Percentiles rank a stretch among this genome's conserved stretches.
Conservation (phyloP, 2,797 vertebrate genomes). For the Ispidina lecontei region DNA sequence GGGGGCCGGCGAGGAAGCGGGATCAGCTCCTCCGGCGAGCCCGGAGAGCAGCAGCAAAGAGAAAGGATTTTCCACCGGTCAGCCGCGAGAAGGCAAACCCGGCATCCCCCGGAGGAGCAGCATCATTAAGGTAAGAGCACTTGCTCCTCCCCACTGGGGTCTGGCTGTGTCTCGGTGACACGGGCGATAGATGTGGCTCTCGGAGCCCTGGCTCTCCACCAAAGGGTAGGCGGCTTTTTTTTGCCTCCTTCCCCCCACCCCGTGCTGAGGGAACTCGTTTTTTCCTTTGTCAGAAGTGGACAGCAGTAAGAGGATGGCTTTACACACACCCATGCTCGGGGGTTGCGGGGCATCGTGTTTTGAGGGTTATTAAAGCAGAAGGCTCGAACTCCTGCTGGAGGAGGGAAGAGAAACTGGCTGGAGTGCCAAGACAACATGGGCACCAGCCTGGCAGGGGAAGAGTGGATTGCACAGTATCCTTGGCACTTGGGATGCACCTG, state of each 20-base stretch:
- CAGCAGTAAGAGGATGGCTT: neutral
- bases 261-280: neutral
- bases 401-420: neutral
- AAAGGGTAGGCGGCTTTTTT: neutral
- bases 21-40: slow-evolving; percentile 76
- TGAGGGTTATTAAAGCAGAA: neutral
- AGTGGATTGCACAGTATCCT: neutral
- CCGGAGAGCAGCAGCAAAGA: slow-evolving; percentile 70
- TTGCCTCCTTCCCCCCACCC: too few species aligned
- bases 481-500: slow-evolving; percentile 56
- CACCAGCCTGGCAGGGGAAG: slow-evolving; percentile 8
- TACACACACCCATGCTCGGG: neutral
- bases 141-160: neutral
- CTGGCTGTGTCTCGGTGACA: neutral
- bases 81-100: slow-evolving; percentile 80
- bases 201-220: neutral
- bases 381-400: neutral
- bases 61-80: slow-evolving; percentile 60
- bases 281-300: slow-evolving; percentile 25
- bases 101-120: slow-evolving; percentile 94
- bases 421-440: slow-evolving; percentile 32
- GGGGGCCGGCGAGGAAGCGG: slow-evolving; percentile 76
- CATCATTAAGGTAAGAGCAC: slow-evolving; percentile 92
- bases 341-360: rapidly evolving
- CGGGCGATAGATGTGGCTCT: neutral